Evolutionary conservation across 2,888 invertebrate species (phyloP), one percentile per base, ranked within the genome.

Genomic region (Rhamphomyia laevipes): DNA sequence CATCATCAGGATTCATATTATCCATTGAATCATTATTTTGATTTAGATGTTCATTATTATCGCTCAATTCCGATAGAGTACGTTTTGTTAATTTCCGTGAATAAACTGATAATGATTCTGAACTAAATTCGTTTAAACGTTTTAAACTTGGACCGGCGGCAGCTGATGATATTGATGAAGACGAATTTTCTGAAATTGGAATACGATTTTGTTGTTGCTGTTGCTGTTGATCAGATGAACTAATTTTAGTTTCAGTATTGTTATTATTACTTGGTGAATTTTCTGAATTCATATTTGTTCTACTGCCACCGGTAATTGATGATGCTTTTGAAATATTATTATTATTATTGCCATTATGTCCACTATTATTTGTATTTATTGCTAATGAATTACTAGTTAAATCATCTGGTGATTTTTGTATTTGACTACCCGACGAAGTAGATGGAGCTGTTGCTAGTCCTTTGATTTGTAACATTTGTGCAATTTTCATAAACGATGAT

Each of bases 401-500:
- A n/a, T n/a, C n/a, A n/a, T n/a, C n/a, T 6, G 35, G 35, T 2
- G 52, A 51, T 43, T 56, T 42, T 45, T 52, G 52, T 31, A 51
- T 37, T 47, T 60, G 61, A 55, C 57, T 58, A 53, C 61, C 52
- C 37, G 64, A 64, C 5, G 66, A 59, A n/a, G 60, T 54, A 4
- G 61, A 57, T 10, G 63, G 58, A 47, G 67, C 68, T 44, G 70
- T 70, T 5, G 72, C 69, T 48, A 73, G 56, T 2, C 73, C 73
- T 58, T 72, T 70, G 17, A 73, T 71, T 61, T 73, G 72, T 50
- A 73, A 59, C 45, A 70, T 58, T 57, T 73, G 72, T 6, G 73
- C 73, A 43, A 73, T 72, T 60, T 71, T 70, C 67, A 73, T 68
- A 49, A 73, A 71, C 7, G 68, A 63, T 46, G 71, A 68, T 49